Base-by-base conservation (phyloP, 1,140 invertebrate genomes). In the Heterodera schachtii region DNA sequence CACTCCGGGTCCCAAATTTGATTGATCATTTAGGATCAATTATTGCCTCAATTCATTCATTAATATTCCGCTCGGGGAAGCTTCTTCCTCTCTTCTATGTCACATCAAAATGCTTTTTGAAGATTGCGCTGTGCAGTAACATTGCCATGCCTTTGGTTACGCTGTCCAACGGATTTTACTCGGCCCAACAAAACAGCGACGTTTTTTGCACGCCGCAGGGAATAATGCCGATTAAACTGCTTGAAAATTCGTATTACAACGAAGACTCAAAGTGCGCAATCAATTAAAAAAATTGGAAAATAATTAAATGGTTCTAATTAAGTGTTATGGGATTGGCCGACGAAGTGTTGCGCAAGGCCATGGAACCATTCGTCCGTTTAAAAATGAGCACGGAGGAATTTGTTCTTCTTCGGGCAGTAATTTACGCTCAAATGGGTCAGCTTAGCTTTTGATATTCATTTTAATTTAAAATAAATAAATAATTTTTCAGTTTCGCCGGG, bases 361-460 rank as follows among this genome's bases (percentile, higher is more conserved):
- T 31, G 31, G 31, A 31, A 31, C 31, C 31, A 31, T 31, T 31
- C 31, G 31, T 31, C 31, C 31, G 31, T 31, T 31, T 31, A 31
- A 31, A 31, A 31, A 31, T 31, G 31, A 31, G 31, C 31, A 31
- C 31, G 31, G 31, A 31, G 31, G 31, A 31, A 31, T 31, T 31
- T 31, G 71, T 73, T 73, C 21, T 73, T n/a, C 3, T 73, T 73
- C 44, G 21, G 6, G 71, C 71, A 19, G 31, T 73, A 1, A 73
- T 73, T 73, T 73, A 73, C 49, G 44, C 71, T 4, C 71, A 73
- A 19, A 73, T 73, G 71, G 71, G 44, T 16, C 5, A 52, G 52
- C 52, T 52, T 52, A 11, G 52, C 16, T 8, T 52, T 52, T 3
- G 9, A 16, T 52, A 7, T 52, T 52, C 16, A 52, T 11, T 2